Evolutionary conservation across 2,113 vertebrate genomes (phyloP).

Genomic region (Coturnix japonica): DNA sequence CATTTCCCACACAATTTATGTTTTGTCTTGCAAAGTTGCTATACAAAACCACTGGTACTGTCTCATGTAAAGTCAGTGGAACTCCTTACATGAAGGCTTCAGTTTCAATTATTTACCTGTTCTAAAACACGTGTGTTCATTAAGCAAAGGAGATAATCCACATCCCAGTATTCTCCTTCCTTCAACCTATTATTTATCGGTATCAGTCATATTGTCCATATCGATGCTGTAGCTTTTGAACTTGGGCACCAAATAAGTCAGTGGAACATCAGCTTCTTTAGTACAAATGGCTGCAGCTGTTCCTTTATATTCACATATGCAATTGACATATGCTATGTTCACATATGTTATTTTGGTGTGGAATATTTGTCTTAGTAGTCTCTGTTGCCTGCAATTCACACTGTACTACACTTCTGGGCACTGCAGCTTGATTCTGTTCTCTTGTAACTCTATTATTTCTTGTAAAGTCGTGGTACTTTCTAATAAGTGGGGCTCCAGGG

Average conservation of each 20-base stretch:
- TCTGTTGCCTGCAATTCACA: not conserved
- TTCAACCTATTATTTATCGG: not conserved
- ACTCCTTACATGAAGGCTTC: not conserved
- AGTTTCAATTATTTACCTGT: not conserved
- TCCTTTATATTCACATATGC: not conserved
- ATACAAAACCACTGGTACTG: not conserved
- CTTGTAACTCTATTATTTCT: not conserved
- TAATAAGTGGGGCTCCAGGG: fast-evolving
- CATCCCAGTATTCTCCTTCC: not conserved
- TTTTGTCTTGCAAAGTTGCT: not conserved
- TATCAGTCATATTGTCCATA: not conserved
- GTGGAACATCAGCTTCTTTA: not conserved
- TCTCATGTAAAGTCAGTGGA: not conserved
- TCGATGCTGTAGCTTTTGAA: not conserved
- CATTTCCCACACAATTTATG: not conserved
- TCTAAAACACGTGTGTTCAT: not conserved
- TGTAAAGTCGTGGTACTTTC: not conserved
- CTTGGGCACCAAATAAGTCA: not conserved
- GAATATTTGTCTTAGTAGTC: not conserved
- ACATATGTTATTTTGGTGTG: not conserved
- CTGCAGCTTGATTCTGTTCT: not conserved
- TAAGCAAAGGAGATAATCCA: not conserved
- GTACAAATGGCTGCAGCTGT: not conserved
- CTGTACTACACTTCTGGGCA: not conserved
- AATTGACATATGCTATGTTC: not conserved